Evolutionary conservation across 1,140 invertebrate species (phyloP), one percentile per base, ranked within the genome.

Genomic region (Solenopsis fugax): DNA sequence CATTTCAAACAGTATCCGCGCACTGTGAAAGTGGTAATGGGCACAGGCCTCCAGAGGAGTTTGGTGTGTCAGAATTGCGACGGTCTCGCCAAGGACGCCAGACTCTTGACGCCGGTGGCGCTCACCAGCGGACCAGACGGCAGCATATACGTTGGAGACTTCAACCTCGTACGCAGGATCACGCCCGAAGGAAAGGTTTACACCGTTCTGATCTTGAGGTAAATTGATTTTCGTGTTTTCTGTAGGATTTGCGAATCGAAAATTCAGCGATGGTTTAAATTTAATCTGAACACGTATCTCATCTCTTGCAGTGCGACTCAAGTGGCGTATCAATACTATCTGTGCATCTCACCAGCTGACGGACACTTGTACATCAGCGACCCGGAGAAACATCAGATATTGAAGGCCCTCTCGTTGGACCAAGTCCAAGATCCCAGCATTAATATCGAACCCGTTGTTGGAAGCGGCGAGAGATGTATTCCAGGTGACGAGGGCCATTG

Each of bases 331-430:
- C 98, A 99, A 93, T 99, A 99, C 92, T 99, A 99, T 94, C 96
- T 99, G 90, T 98, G 98, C 48, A 97, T 99, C 54, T 99, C 98
- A 18, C 99, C 99, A 56, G 98, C 98, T 9, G 98, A 99, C 94
- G 98, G 98, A 16, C 97, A 98, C 92, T 96, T 99, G 16, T 99
- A 99, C 94, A 98, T 99, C 88, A 99, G 98, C n/a, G 98, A 99
- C 94, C 98, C 98, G 1, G 98, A 99, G 93, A 97, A 97, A 90
- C 98, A 99, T 95, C 98, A 98, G 95, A 97, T 98, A 81, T 94
- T 98, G 73, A 96, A 97, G 91, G 96, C 98, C 2, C 92, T 98
- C 56, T 96, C 97, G 0, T 94, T 98, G 75, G 97, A 97, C 78
- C 97, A 97, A 90, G 97, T 98, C 2, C 96, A 97, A 81, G 98